These are phyloP conservation scores for Prosopocoilus inquinatus DNA, from an alignment of 2,888 invertebrate species.

Conservation along the genomic window DNA sequence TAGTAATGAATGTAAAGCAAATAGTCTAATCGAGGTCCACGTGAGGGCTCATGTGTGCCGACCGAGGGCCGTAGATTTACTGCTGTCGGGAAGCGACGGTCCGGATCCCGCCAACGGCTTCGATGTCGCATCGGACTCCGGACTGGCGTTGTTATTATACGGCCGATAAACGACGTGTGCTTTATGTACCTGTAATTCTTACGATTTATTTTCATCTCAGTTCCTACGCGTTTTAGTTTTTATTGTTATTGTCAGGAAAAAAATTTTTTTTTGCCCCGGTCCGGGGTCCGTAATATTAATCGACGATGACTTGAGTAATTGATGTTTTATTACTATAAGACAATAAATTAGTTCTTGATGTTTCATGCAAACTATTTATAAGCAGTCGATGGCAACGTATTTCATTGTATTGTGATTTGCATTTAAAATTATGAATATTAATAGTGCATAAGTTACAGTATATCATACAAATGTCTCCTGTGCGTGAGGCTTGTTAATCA, in stretches of 20 bases:
- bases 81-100: constrained; percentile 31
- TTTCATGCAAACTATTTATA: not conserved
- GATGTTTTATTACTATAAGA: constrained; percentile 4
- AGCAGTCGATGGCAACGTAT: not conserved
- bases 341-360: constrained; percentile 13
- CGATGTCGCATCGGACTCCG: constrained; percentile 30
- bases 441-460: no score
- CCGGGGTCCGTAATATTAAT: constrained; percentile 8
- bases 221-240: not conserved
- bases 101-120: constrained; percentile 33
- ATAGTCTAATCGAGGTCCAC: constrained; percentile 51
- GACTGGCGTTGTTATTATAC: constrained; percentile 35
- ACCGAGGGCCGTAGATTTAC: constrained; percentile 40
- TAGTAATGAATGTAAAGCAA: constrained; percentile 50
- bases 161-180: constrained; percentile 39
- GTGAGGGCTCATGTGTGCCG: constrained; percentile 46
- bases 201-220: constrained; percentile 13
- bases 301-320: constrained; percentile 9
- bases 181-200: constrained; percentile 33
- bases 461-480: no score
- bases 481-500: no score
- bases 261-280: not conserved
- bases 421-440: not conserved
- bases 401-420: not conserved
- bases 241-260: not conserved